Evolutionary conservation across 2,888 invertebrate genomes (phyloP).

Genomic region (Morinoia aosen): DNA sequence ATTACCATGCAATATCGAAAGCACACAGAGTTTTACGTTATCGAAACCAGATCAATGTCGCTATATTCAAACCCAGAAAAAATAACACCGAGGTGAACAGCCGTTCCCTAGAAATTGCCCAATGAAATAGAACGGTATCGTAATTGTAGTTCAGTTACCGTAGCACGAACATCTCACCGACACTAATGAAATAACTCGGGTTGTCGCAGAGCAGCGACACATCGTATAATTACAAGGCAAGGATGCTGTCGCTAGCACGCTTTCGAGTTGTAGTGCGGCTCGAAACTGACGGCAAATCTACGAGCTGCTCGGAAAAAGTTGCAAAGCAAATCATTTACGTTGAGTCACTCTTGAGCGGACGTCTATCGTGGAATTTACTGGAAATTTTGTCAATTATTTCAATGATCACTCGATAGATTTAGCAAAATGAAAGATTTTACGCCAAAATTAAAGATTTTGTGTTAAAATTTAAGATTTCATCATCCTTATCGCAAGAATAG

Average conservation of each 20-base stretch:
- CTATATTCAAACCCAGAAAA: not conserved
- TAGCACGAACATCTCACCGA: not conserved
- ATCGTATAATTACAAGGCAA: not conserved
- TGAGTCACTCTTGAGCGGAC: not conserved
- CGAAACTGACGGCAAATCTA: not conserved
- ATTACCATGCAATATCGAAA: not conserved
- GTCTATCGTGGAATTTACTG: not conserved
- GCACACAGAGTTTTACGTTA: not conserved
- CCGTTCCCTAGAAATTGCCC: not conserved
- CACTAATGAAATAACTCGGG: constrained; percentile 35
- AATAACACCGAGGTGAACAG: not conserved
- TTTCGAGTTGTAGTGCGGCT: not conserved
- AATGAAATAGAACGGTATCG: not conserved
- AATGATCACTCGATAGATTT: not conserved
- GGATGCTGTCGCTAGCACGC: not conserved
- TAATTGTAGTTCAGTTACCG: not conserved
- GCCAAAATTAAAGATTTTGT: not conserved
- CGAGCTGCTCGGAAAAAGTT: not conserved
- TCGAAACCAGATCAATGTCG: not conserved
- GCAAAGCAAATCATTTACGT: not conserved
- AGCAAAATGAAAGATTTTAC: not conserved
- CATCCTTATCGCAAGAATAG: not conserved
- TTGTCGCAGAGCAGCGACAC: not conserved
- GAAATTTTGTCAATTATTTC: not conserved
- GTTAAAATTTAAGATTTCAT: too few species aligned